phyloP scores from a whole-genome alignment of 1,140 invertebrate species.

The Dreissena polymorpha region DNA sequence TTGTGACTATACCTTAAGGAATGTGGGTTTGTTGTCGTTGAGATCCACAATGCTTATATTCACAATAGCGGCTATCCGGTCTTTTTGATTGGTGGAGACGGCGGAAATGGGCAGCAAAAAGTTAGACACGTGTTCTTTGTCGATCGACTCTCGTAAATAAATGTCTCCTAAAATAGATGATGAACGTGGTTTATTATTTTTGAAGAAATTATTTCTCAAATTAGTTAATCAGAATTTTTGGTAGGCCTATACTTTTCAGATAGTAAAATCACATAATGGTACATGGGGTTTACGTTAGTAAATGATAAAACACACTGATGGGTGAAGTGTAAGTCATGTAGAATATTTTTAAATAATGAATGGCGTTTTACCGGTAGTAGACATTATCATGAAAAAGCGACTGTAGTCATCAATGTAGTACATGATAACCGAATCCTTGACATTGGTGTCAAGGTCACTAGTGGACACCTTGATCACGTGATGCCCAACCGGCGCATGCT shows the following conservation, averaged over 20 bases:
- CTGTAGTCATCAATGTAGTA: constrained; percentile 50
- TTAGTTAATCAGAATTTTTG: background rate
- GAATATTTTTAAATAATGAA: background rate
- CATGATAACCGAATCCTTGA: constrained; percentile 12
- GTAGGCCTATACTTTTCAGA: background rate
- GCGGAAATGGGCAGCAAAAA: constrained; percentile 34
- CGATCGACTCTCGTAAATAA: constrained; percentile 26
- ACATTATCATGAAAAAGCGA: constrained; percentile 41
- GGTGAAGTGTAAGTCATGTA: background rate
- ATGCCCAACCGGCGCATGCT: constrained; percentile 35
- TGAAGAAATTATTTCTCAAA: too few relatives aligned
- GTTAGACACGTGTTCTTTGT: constrained; percentile 16
- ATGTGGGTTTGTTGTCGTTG: constrained; percentile 48
- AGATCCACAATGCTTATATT: constrained; percentile 44
- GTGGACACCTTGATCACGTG: constrained; percentile 36
- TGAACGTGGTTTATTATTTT: too few relatives aligned
- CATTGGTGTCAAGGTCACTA: constrained; percentile 25
- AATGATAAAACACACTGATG: background rate
- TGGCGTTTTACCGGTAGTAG: constrained; percentile 25
- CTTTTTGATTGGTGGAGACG: constrained; percentile 34
- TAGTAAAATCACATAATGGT: background rate
- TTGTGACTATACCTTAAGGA: constrained; percentile 23
- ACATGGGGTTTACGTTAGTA: background rate
- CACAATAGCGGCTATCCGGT: constrained; percentile 26
- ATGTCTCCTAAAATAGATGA: constrained; percentile 34